phyloP scores from a whole-genome alignment of 2,888 invertebrate species.

The Bombylius major region DNA sequence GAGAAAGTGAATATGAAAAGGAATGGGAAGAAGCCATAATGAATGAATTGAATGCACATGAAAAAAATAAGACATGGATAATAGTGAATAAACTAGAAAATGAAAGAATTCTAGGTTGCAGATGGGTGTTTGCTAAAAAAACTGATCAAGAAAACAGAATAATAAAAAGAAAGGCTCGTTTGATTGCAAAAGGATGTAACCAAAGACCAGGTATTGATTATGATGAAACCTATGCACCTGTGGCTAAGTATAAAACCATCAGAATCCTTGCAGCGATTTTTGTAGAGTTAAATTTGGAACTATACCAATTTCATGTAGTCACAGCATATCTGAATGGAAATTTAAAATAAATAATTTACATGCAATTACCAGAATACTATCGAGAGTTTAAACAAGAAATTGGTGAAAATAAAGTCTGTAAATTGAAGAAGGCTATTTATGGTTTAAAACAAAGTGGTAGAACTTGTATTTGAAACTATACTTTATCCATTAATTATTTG shows the following conservation, averaged over 20 bases:
- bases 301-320: constrained; percentile 4
- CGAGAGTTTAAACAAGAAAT: neutral
- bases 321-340: constrained; percentile 4
- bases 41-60: neutral
- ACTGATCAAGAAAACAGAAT: neutral
- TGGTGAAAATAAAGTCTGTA: neutral
- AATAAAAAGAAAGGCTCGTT: neutral
- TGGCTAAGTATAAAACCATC: constrained; percentile 7
- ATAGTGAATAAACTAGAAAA: neutral
- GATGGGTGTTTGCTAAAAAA: neutral
- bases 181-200: constrained; percentile 2
- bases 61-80: neutral
- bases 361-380: neutral
- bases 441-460: neutral
- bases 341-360: constrained; percentile 1
- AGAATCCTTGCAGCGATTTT: constrained; percentile 3
- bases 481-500: no score
- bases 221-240: neutral
- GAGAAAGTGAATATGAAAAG: neutral
- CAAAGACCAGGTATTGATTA: constrained; percentile 3
- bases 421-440: neutral
- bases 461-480: no score
- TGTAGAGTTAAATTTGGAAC: constrained; percentile 4
- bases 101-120: neutral
- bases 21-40: neutral